Evolutionary conservation across 2,888 invertebrate species (phyloP).

Genomic region (Drosophila suboccidentalis): DNA sequence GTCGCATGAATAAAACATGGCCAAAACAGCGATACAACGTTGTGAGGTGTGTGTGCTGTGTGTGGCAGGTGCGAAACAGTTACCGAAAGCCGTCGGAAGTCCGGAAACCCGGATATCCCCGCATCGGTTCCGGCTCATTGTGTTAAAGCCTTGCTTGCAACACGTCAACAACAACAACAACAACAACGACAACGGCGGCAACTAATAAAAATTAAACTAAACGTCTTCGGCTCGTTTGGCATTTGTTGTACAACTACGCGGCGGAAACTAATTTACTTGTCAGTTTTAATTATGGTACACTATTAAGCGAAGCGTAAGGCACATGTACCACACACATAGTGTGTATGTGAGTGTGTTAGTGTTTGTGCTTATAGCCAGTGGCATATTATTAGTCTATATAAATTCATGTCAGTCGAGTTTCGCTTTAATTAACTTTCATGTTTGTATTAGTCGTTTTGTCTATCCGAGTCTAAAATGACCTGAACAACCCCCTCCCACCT

Average conservation of each 20-base stretch:
- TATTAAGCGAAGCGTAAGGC: slow-evolving; percentile 65
- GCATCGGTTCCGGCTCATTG: slow-evolving; percentile 38
- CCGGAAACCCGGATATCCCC: slow-evolving; percentile 20
- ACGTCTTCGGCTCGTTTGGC: slow-evolving; percentile 31
- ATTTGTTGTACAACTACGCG: slow-evolving; percentile 22
- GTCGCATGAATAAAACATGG: slow-evolving; percentile 77
- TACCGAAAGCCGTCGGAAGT: slow-evolving; percentile 31
- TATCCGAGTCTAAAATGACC: slow-evolving; percentile 63
- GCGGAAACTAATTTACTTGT: slow-evolving; percentile 78
- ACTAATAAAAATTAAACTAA: slow-evolving; percentile 63
- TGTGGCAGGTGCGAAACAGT: slow-evolving; percentile 55
- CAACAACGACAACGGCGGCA: not conserved
- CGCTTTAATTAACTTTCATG: slow-evolving; percentile 81
- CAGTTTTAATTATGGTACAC: slow-evolving; percentile 76
- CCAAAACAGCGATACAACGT: slow-evolving; percentile 11
- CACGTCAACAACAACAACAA: not conserved
- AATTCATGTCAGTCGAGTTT: slow-evolving; percentile 79
- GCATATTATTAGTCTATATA: slow-evolving; percentile 81
- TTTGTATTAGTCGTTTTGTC: slow-evolving; percentile 72
- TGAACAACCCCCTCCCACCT: slow-evolving; percentile 4
- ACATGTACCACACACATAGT: slow-evolving; percentile 24
- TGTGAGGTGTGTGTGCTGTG: slow-evolving; percentile 7
- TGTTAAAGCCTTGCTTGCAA: slow-evolving; percentile 22
- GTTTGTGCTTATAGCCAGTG: slow-evolving; percentile 40
- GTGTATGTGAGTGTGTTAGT: slow-evolving; percentile 7